Conservation (phyloP, 2,797 vertebrate species). For the Sebastes umbrosus region DNA sequence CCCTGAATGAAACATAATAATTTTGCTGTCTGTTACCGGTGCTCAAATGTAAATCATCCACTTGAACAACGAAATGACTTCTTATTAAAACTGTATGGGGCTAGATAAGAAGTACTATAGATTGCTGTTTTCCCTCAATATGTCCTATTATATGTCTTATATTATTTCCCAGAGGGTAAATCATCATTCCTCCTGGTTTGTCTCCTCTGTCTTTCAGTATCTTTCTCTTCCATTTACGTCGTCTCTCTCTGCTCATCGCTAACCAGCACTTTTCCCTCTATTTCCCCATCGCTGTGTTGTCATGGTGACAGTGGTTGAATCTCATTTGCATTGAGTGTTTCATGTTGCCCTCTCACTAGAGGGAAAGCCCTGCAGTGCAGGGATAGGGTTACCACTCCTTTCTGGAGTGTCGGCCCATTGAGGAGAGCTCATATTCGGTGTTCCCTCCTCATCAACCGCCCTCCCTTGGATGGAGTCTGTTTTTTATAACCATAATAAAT, state of each 20-base stretch:
- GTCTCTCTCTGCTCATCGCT: not conserved
- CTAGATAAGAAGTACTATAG: not conserved
- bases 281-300: slow-evolving; percentile 4
- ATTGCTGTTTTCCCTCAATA: not conserved
- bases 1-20: not conserved
- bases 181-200: not conserved
- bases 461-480: not conserved
- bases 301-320: slow-evolving; percentile 12
- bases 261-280: not conserved
- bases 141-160: not conserved
- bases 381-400: not conserved
- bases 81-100: not conserved
- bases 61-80: not conserved
- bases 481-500: no score
- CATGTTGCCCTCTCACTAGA: not conserved
- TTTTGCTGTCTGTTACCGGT: not conserved
- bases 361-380: not conserved
- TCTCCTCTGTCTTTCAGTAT: not conserved
- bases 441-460: not conserved
- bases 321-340: not conserved
- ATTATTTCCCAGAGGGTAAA: not conserved
- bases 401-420: not conserved
- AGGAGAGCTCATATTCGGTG: not conserved
- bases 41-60: not conserved
- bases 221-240: not conserved